Evolutionary conservation across 2,888 invertebrate species (phyloP).

Genomic region (Chorisops tibialis): DNA sequence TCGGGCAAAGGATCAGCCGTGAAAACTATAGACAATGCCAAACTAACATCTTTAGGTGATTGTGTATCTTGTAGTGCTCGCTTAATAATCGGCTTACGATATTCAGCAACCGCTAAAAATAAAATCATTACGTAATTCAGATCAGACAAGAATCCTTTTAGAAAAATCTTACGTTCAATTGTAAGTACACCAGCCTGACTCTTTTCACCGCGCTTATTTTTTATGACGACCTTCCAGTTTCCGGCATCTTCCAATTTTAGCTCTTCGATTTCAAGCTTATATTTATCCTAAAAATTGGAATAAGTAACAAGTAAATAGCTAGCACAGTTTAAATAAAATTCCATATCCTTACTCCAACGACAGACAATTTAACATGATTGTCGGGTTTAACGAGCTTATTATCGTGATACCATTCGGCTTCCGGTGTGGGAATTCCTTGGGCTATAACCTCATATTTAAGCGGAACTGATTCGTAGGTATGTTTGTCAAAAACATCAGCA

Average conservation of each 20-base stretch:
- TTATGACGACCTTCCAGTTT: conserved; percentile 75
- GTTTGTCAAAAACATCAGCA: conserved; percentile 70
- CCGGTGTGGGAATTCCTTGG: conserved; percentile 72
- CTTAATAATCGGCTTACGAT: conserved; percentile 73
- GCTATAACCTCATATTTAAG: conserved; percentile 76
- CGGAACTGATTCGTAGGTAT: conserved; percentile 76
- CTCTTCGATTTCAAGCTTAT: conserved; percentile 69
- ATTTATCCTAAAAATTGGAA: conserved; percentile 55
- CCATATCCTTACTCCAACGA: conserved; percentile 55
- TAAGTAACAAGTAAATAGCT: too few species aligned
- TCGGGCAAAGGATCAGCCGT: conserved; percentile 89
- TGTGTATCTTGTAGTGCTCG: conserved; percentile 65
- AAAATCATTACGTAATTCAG: conserved; percentile 2
- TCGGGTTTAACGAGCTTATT: conserved; percentile 68
- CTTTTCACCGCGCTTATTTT: conserved; percentile 79
- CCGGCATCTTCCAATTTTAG: conserved; percentile 72
- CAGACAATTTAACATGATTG: conserved; percentile 60
- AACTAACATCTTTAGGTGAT: conserved; percentile 67
- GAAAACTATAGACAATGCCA: conserved; percentile 68
- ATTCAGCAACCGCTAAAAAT: conserved; percentile 66
- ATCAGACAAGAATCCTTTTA: background rate
- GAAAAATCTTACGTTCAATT: conserved; percentile 61
- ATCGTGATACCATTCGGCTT: conserved; percentile 75
- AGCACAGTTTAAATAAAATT: background rate
- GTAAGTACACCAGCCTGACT: conserved; percentile 68